phyloP scores from a whole-genome alignment of 2,888 invertebrate species.

The Diarsia dahlii region DNA sequence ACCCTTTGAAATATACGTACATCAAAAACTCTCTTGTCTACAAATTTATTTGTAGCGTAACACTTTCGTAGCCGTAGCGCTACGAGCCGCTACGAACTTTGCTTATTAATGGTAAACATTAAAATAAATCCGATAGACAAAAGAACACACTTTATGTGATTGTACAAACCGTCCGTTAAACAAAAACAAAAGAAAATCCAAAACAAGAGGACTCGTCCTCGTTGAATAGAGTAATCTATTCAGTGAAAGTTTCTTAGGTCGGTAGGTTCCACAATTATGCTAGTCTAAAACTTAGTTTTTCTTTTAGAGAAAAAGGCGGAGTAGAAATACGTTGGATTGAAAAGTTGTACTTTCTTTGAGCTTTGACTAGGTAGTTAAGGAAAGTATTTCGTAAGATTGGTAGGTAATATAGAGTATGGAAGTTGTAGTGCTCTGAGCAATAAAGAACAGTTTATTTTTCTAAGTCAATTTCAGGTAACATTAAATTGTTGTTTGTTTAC shows the following conservation, averaged over 20 bases:
- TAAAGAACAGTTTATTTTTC: neutral
- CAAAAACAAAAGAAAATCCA: conserved; percentile 38
- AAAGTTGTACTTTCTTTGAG: conserved; percentile 40
- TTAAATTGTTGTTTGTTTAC: neutral
- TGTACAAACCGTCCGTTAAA: conserved; percentile 16
- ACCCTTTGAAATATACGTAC: neutral
- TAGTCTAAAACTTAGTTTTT: conserved; percentile 43
- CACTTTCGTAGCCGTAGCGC: conserved; percentile 21
- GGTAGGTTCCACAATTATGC: conserved; percentile 44
- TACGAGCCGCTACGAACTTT: conserved; percentile 33
- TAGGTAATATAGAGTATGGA: neutral
- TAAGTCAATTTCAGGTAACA: neutral
- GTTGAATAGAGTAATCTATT: conserved; percentile 47
- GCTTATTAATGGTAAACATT: neutral
- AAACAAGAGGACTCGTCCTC: conserved; percentile 23
- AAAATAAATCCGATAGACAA: conserved; percentile 16
- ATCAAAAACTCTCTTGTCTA: neutral
- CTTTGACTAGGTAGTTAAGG: conserved; percentile 16
- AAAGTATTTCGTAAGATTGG: neutral
- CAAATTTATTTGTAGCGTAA: neutral
- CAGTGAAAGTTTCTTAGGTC: conserved; percentile 52
- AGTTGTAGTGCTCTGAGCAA: neutral
- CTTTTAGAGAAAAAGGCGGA: conserved; percentile 23
- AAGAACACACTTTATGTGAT: conserved; percentile 14
- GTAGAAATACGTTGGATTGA: conserved; percentile 37